These are phyloP conservation scores for Caenorhabditis elegans DNA, from an alignment of 1,140 invertebrate species.

Conservation along the genomic window WBcel235 BX284604.4:175501-176000, in stretches of 20 bases:
- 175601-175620: not conserved
- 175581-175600: no score
- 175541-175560: no score
- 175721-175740: not conserved
- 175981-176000: not conserved
- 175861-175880: constrained; percentile 16
- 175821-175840: not conserved
- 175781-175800: constrained; percentile 21
- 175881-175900: not conserved
- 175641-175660: not conserved
- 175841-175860: not conserved
- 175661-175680: not conserved
- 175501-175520: no score
- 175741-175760: constrained; percentile 28
- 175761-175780: not conserved
- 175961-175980: not conserved
- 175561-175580: no score
- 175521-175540: no score
- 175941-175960: not conserved
- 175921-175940: not conserved
- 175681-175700: no score
- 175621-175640: not conserved
- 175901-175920: not conserved
- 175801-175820: constrained; percentile 29
- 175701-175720: no score